Conservation (phyloP, 1,140 invertebrate species). For the Anastatus disparis region DNA sequence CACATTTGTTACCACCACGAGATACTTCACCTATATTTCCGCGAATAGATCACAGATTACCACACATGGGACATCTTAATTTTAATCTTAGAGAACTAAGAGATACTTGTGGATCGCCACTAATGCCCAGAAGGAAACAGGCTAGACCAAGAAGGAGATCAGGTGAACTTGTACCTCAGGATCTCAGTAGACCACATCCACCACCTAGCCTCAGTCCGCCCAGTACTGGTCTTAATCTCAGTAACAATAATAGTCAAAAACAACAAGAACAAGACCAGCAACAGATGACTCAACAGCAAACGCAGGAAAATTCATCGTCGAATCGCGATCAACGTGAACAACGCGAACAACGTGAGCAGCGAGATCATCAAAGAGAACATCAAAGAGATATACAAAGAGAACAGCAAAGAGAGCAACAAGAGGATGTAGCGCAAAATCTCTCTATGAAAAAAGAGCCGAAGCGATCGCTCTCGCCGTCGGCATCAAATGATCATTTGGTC, state of each 20-base stretch:
- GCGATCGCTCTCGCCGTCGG: conserved; percentile 49
- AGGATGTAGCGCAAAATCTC: conserved; percentile 63
- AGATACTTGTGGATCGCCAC: conserved; percentile 61
- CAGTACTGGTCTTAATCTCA: conserved; percentile 55
- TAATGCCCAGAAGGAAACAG: conserved; percentile 77
- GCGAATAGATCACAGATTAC: conserved; percentile 44
- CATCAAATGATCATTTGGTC: conserved; percentile 45
- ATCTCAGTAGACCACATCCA: conserved; percentile 64
- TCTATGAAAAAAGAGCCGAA: conserved; percentile 61
- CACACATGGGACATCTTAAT: conserved; percentile 62
- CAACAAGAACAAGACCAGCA: conserved; percentile 15
- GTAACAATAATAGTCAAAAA: conserved; percentile 43
- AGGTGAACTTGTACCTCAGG: conserved; percentile 77
- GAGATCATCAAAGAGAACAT: conserved; percentile 42
- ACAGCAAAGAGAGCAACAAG: conserved; percentile 48
- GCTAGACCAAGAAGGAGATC: conserved; percentile 83
- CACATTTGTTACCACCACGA: conserved; percentile 59
- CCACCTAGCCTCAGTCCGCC: conserved; percentile 58
- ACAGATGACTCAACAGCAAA: conserved; percentile 54
- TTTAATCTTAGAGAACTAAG: neutral
- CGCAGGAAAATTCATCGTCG: neutral
- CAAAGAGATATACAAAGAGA: conserved; percentile 16
- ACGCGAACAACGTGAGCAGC: neutral
- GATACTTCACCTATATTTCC: conserved; percentile 57
- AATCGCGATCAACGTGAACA: conserved; percentile 16